Conservation (phyloP, 1,140 invertebrate species). For the Rhynchophorus ferrugineus region DNA sequence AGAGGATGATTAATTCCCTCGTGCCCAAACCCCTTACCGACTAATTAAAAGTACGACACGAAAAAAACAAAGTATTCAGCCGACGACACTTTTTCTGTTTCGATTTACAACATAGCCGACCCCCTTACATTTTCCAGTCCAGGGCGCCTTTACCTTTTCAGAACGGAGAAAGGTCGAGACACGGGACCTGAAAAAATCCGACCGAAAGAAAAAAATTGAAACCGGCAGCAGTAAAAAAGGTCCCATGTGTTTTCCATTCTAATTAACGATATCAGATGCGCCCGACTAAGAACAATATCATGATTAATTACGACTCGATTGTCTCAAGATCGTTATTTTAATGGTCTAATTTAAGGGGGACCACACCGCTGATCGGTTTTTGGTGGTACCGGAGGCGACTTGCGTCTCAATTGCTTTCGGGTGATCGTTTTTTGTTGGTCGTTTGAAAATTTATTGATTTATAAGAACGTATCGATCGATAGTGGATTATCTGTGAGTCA, state of each 20-base stretch:
- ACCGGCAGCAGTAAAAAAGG: neutral
- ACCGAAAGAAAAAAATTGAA: neutral
- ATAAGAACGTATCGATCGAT: too few relatives aligned
- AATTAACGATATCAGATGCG: neutral
- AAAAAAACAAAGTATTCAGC: too few relatives aligned
- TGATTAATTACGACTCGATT: neutral
- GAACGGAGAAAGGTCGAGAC: neutral
- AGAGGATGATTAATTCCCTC: too few relatives aligned
- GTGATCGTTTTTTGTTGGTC: neutral
- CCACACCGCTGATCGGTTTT: neutral
- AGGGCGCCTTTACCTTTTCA: too few relatives aligned
- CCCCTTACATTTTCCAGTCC: too few relatives aligned
- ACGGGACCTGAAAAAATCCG: too few relatives aligned
- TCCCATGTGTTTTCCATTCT: neutral
- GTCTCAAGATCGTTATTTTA: neutral
- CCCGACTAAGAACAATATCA: neutral
- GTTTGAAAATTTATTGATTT: neutral
- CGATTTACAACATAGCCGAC: too few relatives aligned
- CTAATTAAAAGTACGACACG: too few relatives aligned
- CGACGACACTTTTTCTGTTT: too few relatives aligned
- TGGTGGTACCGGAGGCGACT: neutral
- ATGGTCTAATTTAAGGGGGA: neutral
- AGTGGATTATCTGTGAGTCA: too few relatives aligned
- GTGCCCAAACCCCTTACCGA: too few relatives aligned
- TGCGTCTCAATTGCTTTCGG: neutral